Evolutionary conservation across 2,888 invertebrate species (phyloP), one percentile per base, ranked within the genome.

Genomic region (Torymus tubicola): DNA sequence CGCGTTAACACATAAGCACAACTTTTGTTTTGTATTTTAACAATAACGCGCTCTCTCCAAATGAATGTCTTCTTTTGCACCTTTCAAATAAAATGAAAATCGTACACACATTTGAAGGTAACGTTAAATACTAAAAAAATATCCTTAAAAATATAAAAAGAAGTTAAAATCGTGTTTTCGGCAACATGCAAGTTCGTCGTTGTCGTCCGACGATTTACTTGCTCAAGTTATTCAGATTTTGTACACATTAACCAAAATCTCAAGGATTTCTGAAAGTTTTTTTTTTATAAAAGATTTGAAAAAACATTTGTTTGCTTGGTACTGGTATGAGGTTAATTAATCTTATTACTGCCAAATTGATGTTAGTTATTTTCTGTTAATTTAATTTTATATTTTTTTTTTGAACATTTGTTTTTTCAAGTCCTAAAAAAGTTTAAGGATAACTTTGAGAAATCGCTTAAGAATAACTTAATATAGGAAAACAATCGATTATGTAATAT

Each of bases 401-500:
- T 24, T 13, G 58, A 31, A 21, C 12, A 13, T 57, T 24, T 61
- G 52, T 42, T 68, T 68, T 60, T 21, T 63, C 55, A 63, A 68
- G 12, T 73, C 10, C 10, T 4, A 52, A 13, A 24, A 42, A 24
- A 24, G 53, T 68, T 79, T 31, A 5, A 63, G 58, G 63, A 42
- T n/a, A 53, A 58, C 18, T 69, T 60, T 61, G 42, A 42, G 55
- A 55, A 53, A 53, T 63, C 53, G 13, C 18, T 57, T 65, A 14
- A 65, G 65, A 55, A 65, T 24, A 16, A 21, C 18, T 52, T 58
- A 61, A 53, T 4, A 14, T 31, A 67, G 11, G 50, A 50, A 80
- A 67, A 67, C 13, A 42, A 53, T 73, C 18, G 24, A 73, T 70
- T 80, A 60, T 75, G 71, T 71, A 80, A 76, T 67, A 80, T 76